phyloP scores from a whole-genome alignment of 2,113 vertebrate genomes.

The Aramus guarauna region DNA sequence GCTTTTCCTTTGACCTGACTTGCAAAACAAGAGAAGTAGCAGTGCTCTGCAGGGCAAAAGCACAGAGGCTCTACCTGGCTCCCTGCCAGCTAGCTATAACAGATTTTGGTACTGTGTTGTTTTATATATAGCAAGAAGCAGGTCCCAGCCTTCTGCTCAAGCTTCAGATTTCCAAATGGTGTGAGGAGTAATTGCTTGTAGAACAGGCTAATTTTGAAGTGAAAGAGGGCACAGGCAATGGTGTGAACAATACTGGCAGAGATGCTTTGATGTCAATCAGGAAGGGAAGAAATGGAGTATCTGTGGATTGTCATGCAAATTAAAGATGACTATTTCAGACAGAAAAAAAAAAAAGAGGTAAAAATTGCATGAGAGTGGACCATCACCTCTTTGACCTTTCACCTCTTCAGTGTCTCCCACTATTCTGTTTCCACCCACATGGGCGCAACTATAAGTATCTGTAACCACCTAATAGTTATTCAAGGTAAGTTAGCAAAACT shows the following conservation, averaged over 20 bases:
- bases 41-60: neutral
- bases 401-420: neutral
- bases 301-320: neutral
- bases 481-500: neutral
- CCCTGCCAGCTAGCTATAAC: neutral
- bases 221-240: conserved; percentile 20
- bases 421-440: neutral
- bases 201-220: conserved; percentile 48
- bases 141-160: conserved; percentile 57
- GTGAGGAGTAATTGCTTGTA: conserved; percentile 21
- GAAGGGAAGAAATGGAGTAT: neutral
- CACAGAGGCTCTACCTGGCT: neutral
- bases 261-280: neutral
- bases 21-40: neutral
- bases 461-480: neutral
- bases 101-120: neutral
- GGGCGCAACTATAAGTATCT: neutral
- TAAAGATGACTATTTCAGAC: neutral
- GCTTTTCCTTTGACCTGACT: neutral
- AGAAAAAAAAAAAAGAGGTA: neutral
- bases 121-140: conserved; percentile 54
- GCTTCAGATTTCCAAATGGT: conserved; percentile 45
- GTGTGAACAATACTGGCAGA: conserved; percentile 35
- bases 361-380: neutral
- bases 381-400: neutral